Evolutionary conservation across 1,140 invertebrate species (phyloP), one percentile per base, ranked within the genome.

Genomic region (Zaprionus taronus): DNA sequence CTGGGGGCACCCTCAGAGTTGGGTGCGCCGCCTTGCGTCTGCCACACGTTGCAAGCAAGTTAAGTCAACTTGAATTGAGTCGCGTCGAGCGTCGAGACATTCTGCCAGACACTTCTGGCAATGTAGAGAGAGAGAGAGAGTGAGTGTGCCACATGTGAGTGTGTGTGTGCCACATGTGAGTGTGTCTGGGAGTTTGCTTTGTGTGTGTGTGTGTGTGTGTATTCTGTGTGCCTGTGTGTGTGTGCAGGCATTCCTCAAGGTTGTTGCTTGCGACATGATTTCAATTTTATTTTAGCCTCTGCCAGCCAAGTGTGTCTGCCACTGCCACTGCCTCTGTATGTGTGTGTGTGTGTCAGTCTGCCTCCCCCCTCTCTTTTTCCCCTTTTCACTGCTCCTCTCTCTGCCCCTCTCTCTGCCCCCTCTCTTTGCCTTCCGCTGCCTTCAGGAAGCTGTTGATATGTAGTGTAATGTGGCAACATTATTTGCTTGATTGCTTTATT

Each of bases 401-500:
- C 31, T 34, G 11, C 61, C 49, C 53, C 60, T 60, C 31, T 49
- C n/a, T 17, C 38, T 47, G n/a, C n/a, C 7, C 7, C 47, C 51
- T 12, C 24, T 36, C 53, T 5, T 22, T 34, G 28, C 28, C 36
- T 20, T 53, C 15, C 34, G 49, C 58, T 67, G 36, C 24, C 61
- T 20, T 70, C 85, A 89, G 85, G 85, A 89, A 89, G 85, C 85
- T 90, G 85, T 90, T 90, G 85, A 90, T 89, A 70, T 70, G 72
- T 70, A 89, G 85, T 90, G 85, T 90, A 90, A 90, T 90, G 85
- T 90, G 85, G 85, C 85, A 90, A 90, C 85, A 90, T 90, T 90
- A 90, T 90, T 90, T 90, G 85, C 85, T 90, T 90, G 85, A 90
- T 90, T 90, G 85, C 85, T 90, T 90, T 90, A 90, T 90, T 90